Evolutionary conservation across 2,888 invertebrate genomes (phyloP), one percentile per base, ranked within the genome.

Genomic region (Tipula helvola): DNA sequence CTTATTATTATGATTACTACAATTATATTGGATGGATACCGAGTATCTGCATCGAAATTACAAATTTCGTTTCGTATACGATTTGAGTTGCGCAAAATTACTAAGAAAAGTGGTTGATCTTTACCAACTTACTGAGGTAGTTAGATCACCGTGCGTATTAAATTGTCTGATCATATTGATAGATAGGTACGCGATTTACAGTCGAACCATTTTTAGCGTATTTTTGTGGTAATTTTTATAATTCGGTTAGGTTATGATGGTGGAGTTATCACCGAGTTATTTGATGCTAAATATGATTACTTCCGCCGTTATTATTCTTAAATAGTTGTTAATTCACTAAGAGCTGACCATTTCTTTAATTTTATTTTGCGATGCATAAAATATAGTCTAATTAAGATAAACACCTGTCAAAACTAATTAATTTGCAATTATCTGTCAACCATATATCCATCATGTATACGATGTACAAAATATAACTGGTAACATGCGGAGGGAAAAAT

Each of bases 101-200:
- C 28, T 28, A 28, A 71, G 12, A 71, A 71, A 71, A 71, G 71
- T 71, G 57, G 57, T 57, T 57, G 71, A 71, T 71, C 71, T 71
- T 71, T 71, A 71, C 71, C 71, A 71, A 71, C 71, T 71, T 71
- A 71, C 71, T 71, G 71, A 71, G 71, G 71, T 71, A 71, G 71
- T 71, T 71, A 28, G 71, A 28, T 71, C 10, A 71, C 71, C 28
- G 28, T n/a, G 28, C 71, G 16, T 57, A 57, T 57, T 47, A 52
- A 52, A 52, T n/a, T 44, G 44, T 2, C 3, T 44, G 7, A 10
- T 44, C 10, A 44, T 44, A 10, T 44, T 39, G 28, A 28, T 28
- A 28, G 28, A 28, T 28, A 28, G 28, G 28, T 39, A 0, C 39
- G 7, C 7, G 39, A 39, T 39, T 39, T 39, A 7, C 7, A 7